phyloP scores from a whole-genome alignment of 2,888 invertebrate genomes.

The Lottia scabra region DNA sequence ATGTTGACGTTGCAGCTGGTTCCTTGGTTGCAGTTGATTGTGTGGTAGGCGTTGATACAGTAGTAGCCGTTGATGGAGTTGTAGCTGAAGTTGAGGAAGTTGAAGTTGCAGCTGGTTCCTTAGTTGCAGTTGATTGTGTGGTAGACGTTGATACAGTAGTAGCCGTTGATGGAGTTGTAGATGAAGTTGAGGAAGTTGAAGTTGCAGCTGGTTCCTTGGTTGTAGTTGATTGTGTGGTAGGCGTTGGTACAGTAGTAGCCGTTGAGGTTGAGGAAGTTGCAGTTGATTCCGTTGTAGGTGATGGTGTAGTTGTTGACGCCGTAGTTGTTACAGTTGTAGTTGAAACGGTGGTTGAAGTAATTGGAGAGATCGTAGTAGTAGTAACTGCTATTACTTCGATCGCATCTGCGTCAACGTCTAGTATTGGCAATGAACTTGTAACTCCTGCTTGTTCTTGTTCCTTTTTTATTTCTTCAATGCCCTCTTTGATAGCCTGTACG shows the following conservation, averaged over 20 bases:
- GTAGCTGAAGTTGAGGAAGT: background rate
- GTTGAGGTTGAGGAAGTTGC: background rate
- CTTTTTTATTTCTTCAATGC: background rate
- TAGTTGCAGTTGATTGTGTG: background rate
- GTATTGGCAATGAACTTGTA: background rate
- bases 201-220: background rate
- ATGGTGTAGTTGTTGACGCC: background rate
- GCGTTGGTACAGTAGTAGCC: background rate
- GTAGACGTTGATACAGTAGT: background rate
- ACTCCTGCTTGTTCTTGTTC: background rate
- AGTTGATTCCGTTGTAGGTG: background rate
- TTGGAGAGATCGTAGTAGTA: background rate
- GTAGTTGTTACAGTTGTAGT: background rate
- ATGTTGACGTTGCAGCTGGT: background rate
- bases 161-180: background rate
- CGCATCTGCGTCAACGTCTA: background rate
- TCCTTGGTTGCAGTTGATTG: background rate
- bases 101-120: background rate
- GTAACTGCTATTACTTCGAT: background rate
- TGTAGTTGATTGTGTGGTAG: background rate
- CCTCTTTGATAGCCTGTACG: background rate
- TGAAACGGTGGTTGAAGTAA: background rate
- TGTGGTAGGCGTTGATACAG: background rate
- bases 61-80: background rate
- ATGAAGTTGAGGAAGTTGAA: background rate